phyloP scores from a whole-genome alignment of 2,797 vertebrate species.

The Myotis myotis region DNA sequence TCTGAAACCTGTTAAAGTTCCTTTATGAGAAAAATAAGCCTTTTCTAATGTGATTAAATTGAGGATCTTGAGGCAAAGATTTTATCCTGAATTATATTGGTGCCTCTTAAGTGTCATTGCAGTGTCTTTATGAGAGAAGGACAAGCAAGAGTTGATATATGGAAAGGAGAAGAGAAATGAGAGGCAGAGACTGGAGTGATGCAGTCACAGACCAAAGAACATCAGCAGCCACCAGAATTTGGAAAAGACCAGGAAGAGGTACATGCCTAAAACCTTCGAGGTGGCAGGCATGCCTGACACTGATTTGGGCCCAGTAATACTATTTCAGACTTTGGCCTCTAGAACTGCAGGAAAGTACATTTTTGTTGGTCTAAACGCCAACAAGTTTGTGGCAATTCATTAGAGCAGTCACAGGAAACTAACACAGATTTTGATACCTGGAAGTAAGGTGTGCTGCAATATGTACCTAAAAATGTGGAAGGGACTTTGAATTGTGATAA shows the following conservation, averaged over 20 bases:
- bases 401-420: rapidly evolving
- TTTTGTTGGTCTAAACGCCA: not conserved
- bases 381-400: not conserved
- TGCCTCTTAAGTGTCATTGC: not conserved
- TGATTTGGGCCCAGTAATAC: not conserved
- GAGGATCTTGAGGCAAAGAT: not conserved
- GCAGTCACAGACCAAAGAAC: not conserved
- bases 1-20: not conserved
- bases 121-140: not conserved
- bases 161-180: not conserved
- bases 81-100: not conserved
- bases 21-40: not conserved
- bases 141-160: not conserved
- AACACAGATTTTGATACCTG: not conserved
- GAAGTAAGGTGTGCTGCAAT: not conserved
- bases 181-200: not conserved
- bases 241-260: not conserved
- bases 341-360: not conserved
- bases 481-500: not conserved
- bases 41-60: not conserved
- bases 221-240: too few relatives aligned
- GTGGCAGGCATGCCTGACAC: rapidly evolving
- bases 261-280: not conserved
- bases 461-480: not conserved
- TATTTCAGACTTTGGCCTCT: not conserved